Conservation (phyloP, 2,113 vertebrate genomes). For the Daboia siamensis region DNA sequence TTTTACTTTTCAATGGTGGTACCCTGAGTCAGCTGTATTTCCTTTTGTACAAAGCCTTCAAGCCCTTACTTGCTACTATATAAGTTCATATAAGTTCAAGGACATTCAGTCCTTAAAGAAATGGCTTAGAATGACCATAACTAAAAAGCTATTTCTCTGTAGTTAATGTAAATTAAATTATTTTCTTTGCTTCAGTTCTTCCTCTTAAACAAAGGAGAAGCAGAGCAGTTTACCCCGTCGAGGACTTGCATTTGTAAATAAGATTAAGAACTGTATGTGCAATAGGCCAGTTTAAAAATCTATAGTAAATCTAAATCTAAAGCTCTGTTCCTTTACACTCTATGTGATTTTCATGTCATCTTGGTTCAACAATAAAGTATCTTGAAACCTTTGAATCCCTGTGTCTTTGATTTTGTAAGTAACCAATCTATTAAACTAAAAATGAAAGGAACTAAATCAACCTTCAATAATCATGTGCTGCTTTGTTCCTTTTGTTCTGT, state of each 20-base stretch:
- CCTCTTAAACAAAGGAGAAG: background rate
- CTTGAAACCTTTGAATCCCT: background rate
- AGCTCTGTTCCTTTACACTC: background rate
- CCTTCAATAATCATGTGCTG: background rate
- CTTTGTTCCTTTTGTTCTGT: background rate
- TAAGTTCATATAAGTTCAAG: background rate
- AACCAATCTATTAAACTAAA: background rate
- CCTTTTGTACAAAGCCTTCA: background rate
- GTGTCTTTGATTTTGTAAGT: background rate
- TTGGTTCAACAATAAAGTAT: constrained; percentile 20
- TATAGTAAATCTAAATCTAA: background rate
- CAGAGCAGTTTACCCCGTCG: background rate
- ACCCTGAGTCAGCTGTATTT: background rate
- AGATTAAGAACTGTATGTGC: background rate
- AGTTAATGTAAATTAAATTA: background rate
- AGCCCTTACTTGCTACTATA: background rate
- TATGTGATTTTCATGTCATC: background rate
- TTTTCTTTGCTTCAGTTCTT: background rate
- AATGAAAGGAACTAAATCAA: background rate
- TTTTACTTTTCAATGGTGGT: background rate
- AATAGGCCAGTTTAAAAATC: constrained; percentile 6
- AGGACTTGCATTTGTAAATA: background rate
- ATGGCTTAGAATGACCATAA: background rate
- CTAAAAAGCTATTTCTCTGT: background rate
- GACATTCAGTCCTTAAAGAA: background rate